Conservation (phyloP, 2,888 invertebrate species). For the Timandra comae region DNA sequence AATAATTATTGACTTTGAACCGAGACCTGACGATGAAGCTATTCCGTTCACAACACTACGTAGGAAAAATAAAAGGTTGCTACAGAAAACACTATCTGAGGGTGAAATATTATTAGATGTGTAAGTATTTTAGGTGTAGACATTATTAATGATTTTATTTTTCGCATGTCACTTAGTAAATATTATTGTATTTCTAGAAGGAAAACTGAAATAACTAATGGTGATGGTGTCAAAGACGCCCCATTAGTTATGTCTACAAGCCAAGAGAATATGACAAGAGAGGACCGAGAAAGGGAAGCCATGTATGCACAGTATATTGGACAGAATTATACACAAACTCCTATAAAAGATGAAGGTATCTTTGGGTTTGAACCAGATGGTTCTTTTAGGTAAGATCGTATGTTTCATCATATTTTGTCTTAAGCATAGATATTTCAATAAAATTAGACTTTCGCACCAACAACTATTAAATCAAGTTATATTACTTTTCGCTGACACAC, state of each 20-base stretch:
- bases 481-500: too few species aligned
- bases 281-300: constrained; percentile 65
- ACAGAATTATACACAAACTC: constrained; percentile 74
- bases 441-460: too few species aligned
- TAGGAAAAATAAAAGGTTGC: constrained; percentile 69
- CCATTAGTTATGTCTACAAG: constrained; percentile 77
- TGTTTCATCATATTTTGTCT: too few species aligned
- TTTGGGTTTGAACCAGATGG: constrained; percentile 73
- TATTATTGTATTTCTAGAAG: constrained; percentile 40
- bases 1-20: constrained; percentile 92
- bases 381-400: constrained; percentile 58
- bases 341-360: constrained; percentile 77
- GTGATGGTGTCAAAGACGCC: constrained; percentile 65
- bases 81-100: constrained; percentile 88
- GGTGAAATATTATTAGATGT: constrained; percentile 84
- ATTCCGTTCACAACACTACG: constrained; percentile 77
- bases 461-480: too few species aligned
- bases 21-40: constrained; percentile 80
- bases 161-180: background rate
- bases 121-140: constrained; percentile 40
- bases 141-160: constrained; percentile 2
- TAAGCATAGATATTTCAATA: too few species aligned
- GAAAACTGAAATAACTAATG: constrained; percentile 63
- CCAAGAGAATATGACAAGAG: constrained; percentile 78
- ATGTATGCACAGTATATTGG: constrained; percentile 58